Evolutionary conservation across 2,888 invertebrate species (phyloP), one percentile per base, ranked within the genome.

Genomic region (Globia sparganii): DNA sequence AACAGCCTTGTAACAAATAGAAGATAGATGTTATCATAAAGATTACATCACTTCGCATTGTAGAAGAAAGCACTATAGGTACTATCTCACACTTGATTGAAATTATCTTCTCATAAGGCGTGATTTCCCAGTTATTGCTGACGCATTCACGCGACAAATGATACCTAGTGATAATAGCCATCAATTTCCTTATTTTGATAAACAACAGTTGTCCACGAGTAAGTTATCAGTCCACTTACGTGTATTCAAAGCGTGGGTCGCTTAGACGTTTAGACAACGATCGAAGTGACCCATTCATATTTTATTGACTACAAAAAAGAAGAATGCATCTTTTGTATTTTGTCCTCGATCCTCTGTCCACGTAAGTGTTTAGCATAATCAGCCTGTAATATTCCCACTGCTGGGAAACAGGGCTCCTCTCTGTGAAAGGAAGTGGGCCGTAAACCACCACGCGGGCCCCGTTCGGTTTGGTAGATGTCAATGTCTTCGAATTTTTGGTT

Each of bases 1-100:
- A n/a, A 72, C 15, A 74, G 31, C 84, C 84, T 86, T 86, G 84
- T 86, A 86, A 83, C 40, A 56, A 49, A 76, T 80, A 61, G 58
- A 69, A 70, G 68, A 73, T 61, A 65, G 15, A 53, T 46, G 69
- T 58, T 85, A 69, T 74, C 75, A 64, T 28, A 37, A 59, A 46
- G 71, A 85, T 83, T 72, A 74, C 71, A 77, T 83, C 71, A 83
- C 13, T 70, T 11, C 11, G 25, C 25, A 40, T 59, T 40, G 25
- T 49, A 11, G 58, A 77, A 85, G 73, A 83, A 85, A 74, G 83
- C 75, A 71, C 28, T 13, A 34, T 13, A 2, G 2, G 34, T 34
- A 67, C 8, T 59, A 64, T 72, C 64, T 62, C 28, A 49, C 58
- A 4, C 61, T 28, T 62, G 75, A 74, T 71, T 67, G 62, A 34